Evolutionary conservation across 2,797 vertebrate genomes (phyloP), one percentile per base, ranked within the genome.

Genomic region (Lophius americanus): DNA sequence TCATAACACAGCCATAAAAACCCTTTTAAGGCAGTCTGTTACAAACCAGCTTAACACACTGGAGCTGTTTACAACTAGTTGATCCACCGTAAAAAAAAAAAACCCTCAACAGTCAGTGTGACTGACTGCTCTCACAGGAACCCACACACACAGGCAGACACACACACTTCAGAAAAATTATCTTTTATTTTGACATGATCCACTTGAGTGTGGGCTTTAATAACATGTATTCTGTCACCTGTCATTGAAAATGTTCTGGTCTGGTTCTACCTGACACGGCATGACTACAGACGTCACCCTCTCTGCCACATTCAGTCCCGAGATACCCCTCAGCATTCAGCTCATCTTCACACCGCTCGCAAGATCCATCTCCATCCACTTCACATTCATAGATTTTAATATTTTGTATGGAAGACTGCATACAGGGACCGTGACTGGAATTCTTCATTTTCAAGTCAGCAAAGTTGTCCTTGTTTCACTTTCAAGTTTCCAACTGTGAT

Each of bases 1-100:
- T 67, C 70, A 80, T 77, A 79, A 87, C 79, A 70, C 51, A 55
- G 79, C 64, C 14, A 48, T 87, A 86, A 88, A 88, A 82, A 64
- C 11, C 41, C 76, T 78, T 70, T 84, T 64, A 73, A 71, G 71
- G 68, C 68, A 70, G 81, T 79, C 82, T 85, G 87, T 88, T 83
- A 70, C 79, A 70, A 80, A 79, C 60, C 62, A 66, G 76, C 71
- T 89, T 87, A 85, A 86, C 85, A 72, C 82, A 76, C 66, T 67
- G 66, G 55, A 81, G 74, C 8, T 51, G 81, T 90, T 91, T 83
- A 90, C 81, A 83, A 58, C 67, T 73, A 64, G 87, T 68, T 55
- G 68, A 78, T 72, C 64, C 76, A 49, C 75, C 62, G 38, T 76
- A 73, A 86, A 79, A 57, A 32, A 38, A 38, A 61, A 82, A 86